Conservation (phyloP, 2,113 vertebrate species). For the Ariopsis seemanni region DNA sequence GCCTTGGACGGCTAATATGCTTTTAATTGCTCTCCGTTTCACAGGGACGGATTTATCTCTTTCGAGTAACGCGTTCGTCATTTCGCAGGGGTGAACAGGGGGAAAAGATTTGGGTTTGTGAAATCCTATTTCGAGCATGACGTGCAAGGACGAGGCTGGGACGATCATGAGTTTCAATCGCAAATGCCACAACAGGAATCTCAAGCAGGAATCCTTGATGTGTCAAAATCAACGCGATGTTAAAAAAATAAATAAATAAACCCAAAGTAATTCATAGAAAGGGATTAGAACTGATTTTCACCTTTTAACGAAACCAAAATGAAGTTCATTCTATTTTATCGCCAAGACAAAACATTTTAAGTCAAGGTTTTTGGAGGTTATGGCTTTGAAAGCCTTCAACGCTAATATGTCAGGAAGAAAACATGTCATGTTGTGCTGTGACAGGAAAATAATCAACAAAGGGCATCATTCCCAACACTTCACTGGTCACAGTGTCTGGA, state of each 20-base stretch:
- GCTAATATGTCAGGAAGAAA: not conserved
- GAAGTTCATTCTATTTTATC: not conserved
- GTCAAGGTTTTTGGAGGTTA: not conserved
- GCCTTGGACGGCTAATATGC: slow-evolving; percentile 67
- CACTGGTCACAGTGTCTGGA: not conserved
- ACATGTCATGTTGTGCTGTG: not conserved
- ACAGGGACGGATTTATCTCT: slow-evolving; percentile 58
- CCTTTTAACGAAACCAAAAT: too few species aligned
- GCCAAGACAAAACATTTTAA: not conserved
- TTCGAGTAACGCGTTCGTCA: slow-evolving; percentile 50
- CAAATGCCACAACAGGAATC: not conserved
- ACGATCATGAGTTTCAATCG: slow-evolving; percentile 8
- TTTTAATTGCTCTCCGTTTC: slow-evolving; percentile 69
- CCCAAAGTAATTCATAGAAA: not conserved
- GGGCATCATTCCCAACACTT: not conserved
- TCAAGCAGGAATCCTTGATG: not conserved
- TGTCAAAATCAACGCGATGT: not conserved
- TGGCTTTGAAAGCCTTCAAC: too few species aligned
- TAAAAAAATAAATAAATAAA: not conserved
- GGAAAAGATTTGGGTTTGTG: slow-evolving; percentile 30
- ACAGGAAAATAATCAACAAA: not conserved
- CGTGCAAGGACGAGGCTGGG: not conserved
- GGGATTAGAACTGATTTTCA: too few species aligned
- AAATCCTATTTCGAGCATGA: slow-evolving; percentile 25
- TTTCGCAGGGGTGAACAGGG: slow-evolving; percentile 56